A percentile compares a stretch with the other conserved stretches of the same genome.
phyloP scores from a whole-genome alignment of 1,140 invertebrate genomes.

The Orussus abietinus region DNA sequence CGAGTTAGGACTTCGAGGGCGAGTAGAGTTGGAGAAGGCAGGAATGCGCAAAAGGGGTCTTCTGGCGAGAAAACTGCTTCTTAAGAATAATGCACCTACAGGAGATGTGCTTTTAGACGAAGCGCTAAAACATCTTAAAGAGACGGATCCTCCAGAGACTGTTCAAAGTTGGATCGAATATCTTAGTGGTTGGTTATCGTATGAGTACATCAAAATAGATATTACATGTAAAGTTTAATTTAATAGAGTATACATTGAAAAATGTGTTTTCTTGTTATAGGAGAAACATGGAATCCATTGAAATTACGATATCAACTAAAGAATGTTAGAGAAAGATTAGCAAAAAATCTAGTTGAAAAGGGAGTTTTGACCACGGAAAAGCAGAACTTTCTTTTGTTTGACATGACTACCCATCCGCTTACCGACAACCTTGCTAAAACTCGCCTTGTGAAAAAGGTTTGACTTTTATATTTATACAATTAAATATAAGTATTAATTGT shows the following conservation, averaged over 20 bases:
- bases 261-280: constrained; percentile 53
- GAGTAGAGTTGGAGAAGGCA: constrained; percentile 94
- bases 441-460: constrained; percentile 92
- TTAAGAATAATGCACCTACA: constrained; percentile 88
- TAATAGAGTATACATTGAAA: background rate
- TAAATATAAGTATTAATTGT: constrained; percentile 3
- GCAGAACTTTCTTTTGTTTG: constrained; percentile 99
- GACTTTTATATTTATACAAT: constrained; percentile 8
- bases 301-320: constrained; percentile 97
- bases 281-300: constrained; percentile 99
- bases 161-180: constrained; percentile 99
- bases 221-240: background rate
- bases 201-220: background rate
- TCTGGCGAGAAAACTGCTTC: constrained; percentile 70
- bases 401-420: constrained; percentile 99
- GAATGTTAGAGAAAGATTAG: constrained; percentile 97
- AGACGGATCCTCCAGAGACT: constrained; percentile 94
- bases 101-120: constrained; percentile 98
- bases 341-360: constrained; percentile 99
- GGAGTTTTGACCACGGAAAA: constrained; percentile 99
- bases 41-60: constrained; percentile 92
- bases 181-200: constrained; percentile 77
- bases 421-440: constrained; percentile 95
- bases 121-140: constrained; percentile 96
- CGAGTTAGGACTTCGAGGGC: constrained; percentile 89